Evolutionary conservation across 2,113 vertebrate genomes (phyloP).

Genomic region (Anolis sagrei): DNA sequence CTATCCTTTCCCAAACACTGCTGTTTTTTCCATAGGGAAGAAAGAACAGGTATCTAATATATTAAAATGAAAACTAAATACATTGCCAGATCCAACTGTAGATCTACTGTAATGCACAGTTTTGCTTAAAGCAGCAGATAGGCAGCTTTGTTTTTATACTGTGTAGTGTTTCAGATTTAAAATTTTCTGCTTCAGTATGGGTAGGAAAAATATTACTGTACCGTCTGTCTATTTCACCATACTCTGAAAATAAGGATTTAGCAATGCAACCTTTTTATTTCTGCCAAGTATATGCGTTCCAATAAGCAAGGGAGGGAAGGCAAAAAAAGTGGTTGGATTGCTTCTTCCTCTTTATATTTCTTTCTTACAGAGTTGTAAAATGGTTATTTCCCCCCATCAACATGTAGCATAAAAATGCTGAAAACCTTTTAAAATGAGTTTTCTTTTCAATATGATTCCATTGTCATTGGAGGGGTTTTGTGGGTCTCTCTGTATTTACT

Average conservation of each 20-base stretch:
- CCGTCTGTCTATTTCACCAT: background rate
- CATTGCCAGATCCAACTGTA: background rate
- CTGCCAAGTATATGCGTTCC: background rate
- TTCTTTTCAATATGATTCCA: slow-evolving; percentile 16
- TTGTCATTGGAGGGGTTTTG: background rate
- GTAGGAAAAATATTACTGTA: background rate
- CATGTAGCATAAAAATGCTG: background rate
- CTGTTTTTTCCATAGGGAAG: background rate
- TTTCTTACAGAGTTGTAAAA: background rate
- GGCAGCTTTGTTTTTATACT: background rate
- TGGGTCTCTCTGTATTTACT: slow-evolving; percentile 10
- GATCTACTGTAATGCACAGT: background rate
- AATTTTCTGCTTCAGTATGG: background rate
- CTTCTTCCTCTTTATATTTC: background rate
- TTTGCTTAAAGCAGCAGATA: background rate
- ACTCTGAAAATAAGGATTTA: background rate
- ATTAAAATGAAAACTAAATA: background rate
- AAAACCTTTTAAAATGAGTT: background rate
- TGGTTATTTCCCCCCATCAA: background rate
- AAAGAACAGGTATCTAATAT: background rate
- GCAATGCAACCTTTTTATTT: background rate
- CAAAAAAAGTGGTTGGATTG: background rate
- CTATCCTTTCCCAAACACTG: background rate
- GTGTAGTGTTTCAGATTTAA: background rate
- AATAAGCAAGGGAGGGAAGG: background rate